phyloP scores from a whole-genome alignment of 2,797 vertebrate species.

The Neostethus bicornis region DNA sequence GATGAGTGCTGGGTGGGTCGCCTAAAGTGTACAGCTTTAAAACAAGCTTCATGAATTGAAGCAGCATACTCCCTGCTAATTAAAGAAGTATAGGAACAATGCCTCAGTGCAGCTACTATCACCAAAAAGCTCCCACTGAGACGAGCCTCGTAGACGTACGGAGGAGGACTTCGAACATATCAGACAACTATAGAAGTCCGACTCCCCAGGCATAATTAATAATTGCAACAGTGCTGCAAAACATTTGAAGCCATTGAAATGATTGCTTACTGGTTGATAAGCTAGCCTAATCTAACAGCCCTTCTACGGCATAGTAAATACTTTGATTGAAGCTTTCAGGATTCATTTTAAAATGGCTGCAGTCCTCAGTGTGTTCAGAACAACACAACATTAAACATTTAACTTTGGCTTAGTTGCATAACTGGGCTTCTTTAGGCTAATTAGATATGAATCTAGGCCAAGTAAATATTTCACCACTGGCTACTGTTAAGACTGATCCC shows the following conservation, averaged over 20 bases:
- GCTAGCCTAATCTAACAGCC: neutral
- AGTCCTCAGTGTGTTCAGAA: conserved; percentile 51
- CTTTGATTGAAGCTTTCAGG: conserved; percentile 20
- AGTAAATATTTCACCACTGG: conserved; percentile 76
- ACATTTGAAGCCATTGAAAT: conserved; percentile 34
- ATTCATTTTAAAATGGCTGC: conserved; percentile 41
- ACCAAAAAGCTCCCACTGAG: conserved; percentile 27
- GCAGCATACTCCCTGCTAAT: conserved; percentile 44
- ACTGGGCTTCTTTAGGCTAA: conserved; percentile 68
- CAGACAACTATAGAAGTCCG: conserved; percentile 17
- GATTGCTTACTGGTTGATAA: conserved; percentile 13
- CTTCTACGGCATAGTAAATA: conserved; percentile 16
- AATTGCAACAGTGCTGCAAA: conserved; percentile 28
- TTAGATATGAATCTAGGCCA: conserved; percentile 77
- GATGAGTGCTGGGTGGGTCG: conserved; percentile 41
- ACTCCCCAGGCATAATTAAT: conserved; percentile 31
- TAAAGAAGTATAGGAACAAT: conserved; percentile 54
- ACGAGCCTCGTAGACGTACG: conserved; percentile 20
- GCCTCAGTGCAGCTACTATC: conserved; percentile 37
- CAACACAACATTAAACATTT: conserved; percentile 72
- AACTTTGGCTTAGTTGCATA: conserved; percentile 59
- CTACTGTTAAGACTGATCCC: conserved; percentile 66
- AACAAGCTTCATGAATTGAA: conserved; percentile 44
- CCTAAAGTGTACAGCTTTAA: conserved; percentile 51
- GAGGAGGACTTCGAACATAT: conserved; percentile 42